A percentile compares a stretch with the other conserved stretches of the same genome.
Conservation (phyloP, 2,888 invertebrate species). For the Scaptodrosophila latifasciaeformis region DNA sequence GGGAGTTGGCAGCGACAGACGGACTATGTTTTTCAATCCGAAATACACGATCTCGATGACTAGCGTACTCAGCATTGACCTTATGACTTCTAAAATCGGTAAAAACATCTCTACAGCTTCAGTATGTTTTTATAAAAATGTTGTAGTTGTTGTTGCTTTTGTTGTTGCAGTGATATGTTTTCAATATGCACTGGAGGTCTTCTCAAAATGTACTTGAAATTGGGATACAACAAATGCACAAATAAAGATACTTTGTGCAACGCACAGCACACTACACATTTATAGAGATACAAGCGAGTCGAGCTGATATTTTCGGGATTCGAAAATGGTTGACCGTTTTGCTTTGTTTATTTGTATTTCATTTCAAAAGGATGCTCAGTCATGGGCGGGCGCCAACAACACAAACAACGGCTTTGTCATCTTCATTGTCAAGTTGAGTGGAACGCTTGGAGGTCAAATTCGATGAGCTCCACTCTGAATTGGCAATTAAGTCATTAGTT, state of each 20-base stretch:
- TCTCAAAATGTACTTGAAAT: constrained; percentile 63
- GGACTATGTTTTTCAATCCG: constrained; percentile 42
- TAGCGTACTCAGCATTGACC: constrained; percentile 66
- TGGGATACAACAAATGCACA: too few species aligned
- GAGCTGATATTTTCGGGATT: constrained; percentile 30
- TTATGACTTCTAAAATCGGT: constrained; percentile 71
- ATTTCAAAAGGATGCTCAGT: constrained; percentile 7
- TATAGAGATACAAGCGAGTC: too few species aligned
- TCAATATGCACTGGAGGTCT: constrained; percentile 38
- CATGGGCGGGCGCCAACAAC: constrained; percentile 7
- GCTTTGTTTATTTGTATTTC: constrained; percentile 12
- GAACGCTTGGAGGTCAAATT: not conserved
- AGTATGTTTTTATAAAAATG: constrained; percentile 49
- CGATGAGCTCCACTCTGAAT: not conserved
- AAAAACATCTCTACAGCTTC: constrained; percentile 70
- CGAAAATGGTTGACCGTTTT: not conserved
- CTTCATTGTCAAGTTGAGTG: too few species aligned
- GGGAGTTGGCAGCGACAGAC: constrained; percentile 23
- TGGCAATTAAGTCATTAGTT: constrained; percentile 55
- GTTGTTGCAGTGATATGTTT: constrained; percentile 35
- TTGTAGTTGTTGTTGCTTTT: constrained; percentile 26
- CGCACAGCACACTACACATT: constrained; percentile 34
- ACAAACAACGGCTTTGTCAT: too few species aligned
- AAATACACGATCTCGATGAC: constrained; percentile 62
- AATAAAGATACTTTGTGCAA: too few species aligned